These are phyloP conservation scores for Cladopsammia gracilis DNA, from an alignment of 64 coral and sea anemone species.

Conservation along the genomic window DNA sequence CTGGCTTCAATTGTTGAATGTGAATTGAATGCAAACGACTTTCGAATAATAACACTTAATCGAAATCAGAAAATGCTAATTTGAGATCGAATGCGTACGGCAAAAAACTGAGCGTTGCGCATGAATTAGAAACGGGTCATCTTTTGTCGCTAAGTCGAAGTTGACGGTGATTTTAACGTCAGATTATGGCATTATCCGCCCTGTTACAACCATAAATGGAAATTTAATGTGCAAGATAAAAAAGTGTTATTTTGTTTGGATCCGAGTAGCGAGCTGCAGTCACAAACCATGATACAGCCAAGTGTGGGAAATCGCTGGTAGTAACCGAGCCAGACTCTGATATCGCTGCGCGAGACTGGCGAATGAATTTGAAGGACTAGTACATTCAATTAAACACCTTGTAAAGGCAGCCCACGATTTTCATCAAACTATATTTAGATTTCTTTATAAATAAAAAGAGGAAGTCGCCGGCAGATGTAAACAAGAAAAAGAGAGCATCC, in stretches of 20 bases:
- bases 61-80: slow-evolving; percentile 14
- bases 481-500: slow-evolving; percentile 29
- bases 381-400: neutral
- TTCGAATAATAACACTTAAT: too few relatives aligned
- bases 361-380: neutral
- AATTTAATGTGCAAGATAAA: neutral
- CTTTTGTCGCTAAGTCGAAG: neutral
- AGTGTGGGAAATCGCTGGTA: neutral
- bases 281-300: neutral
- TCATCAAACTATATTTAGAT: neutral
- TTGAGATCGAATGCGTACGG: neutral
- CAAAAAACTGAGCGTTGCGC: neutral
- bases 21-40: too few relatives aligned
- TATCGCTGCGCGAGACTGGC: neutral
- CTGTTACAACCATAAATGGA: slow-evolving; percentile 4
- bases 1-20: too few relatives aligned
- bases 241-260: slow-evolving; percentile 5
- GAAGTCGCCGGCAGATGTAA: slow-evolving; percentile 23
- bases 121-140: neutral
- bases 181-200: neutral
- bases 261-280: neutral
- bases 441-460: neutral
- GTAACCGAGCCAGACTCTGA: neutral
- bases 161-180: neutral
- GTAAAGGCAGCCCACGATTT: neutral